Conservation (phyloP, 2,797 vertebrate species). For the Pagetopsis macropterus region DNA sequence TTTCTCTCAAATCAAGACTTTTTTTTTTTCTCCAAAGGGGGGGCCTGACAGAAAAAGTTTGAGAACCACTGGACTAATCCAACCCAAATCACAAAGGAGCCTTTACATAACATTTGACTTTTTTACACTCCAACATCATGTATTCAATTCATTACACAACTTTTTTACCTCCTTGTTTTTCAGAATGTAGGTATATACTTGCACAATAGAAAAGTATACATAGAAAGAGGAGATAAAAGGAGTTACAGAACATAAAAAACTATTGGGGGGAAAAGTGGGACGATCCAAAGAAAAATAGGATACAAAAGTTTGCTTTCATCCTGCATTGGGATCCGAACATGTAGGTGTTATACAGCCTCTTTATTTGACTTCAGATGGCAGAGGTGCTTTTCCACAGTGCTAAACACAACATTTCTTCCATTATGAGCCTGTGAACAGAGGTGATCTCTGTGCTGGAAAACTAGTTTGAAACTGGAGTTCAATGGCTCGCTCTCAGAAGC, state of each 20-base stretch:
- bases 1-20: too few species aligned
- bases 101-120: background rate
- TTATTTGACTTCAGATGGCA: slow-evolving; percentile 47
- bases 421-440: slow-evolving; percentile 53
- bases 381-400: slow-evolving; percentile 43
- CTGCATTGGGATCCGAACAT: slow-evolving; percentile 21
- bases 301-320: slow-evolving; percentile 9
- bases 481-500: slow-evolving; percentile 9
- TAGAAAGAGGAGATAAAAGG: background rate
- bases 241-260: background rate
- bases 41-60: too few species aligned
- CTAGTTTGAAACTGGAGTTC: slow-evolving; percentile 19
- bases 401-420: slow-evolving; percentile 52
- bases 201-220: background rate
- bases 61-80: slow-evolving; percentile 1
- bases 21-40: too few species aligned
- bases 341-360: slow-evolving; percentile 13
- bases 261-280: background rate
- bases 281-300: background rate
- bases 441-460: slow-evolving; percentile 47
- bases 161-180: background rate
- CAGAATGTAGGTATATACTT: background rate
- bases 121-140: background rate
- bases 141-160: background rate
- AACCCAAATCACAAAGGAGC: slow-evolving; percentile 7